phyloP scores from a whole-genome alignment of 2,888 invertebrate species.

The Orchestes rusci region DNA sequence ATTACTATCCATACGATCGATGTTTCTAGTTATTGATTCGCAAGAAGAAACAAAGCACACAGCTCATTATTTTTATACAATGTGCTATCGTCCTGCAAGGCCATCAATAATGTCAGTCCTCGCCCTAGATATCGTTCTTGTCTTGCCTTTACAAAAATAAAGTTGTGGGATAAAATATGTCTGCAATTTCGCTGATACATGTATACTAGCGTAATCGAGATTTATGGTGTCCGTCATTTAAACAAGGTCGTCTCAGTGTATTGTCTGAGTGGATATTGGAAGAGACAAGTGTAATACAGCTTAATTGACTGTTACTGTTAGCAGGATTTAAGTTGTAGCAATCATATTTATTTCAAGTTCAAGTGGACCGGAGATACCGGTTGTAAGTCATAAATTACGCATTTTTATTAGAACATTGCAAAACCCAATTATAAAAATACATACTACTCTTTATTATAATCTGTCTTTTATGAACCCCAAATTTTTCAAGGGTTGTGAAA shows the following conservation, averaged over 20 bases:
- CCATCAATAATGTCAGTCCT: slow-evolving; percentile 13
- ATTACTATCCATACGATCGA: no score
- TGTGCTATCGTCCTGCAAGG: slow-evolving; percentile 10
- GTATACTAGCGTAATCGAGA: slow-evolving; percentile 12
- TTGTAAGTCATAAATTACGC: no score
- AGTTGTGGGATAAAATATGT: slow-evolving; percentile 15
- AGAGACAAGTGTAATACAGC: no score
- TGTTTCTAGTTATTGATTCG: not conserved
- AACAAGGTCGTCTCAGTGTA: slow-evolving; percentile 12
- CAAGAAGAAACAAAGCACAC: not conserved
- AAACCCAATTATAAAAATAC: no score
- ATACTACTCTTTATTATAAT: no score
- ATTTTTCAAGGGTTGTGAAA: no score
- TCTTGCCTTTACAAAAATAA: slow-evolving; percentile 12
- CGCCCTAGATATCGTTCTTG: slow-evolving; percentile 17
- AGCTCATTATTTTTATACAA: slow-evolving; percentile 5
- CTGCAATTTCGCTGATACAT: slow-evolving; percentile 13
- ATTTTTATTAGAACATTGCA: no score
- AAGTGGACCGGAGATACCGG: no score
- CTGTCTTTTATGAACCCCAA: no score
- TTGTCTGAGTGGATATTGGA: slow-evolving; percentile 8
- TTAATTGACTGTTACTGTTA: no score
- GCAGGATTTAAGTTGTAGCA: no score
- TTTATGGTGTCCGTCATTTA: slow-evolving; percentile 10
- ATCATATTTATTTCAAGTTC: no score